These are phyloP conservation scores for Halichondria panicea DNA, from an alignment of 37 sponge, comb jelly and placozoan species.

Conservation along the genomic window DNA sequence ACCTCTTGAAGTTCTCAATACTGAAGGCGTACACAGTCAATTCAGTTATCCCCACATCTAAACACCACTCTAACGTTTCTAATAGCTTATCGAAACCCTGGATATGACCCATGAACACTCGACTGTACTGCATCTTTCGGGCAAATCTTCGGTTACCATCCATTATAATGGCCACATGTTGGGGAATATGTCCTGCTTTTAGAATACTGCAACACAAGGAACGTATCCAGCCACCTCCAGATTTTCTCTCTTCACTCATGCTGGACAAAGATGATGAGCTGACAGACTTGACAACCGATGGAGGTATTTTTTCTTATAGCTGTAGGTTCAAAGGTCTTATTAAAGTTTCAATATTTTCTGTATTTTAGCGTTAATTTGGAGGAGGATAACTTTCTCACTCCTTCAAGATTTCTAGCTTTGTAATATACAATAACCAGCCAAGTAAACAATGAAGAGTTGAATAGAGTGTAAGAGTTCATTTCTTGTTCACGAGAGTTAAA, in stretches of 20 bases:
- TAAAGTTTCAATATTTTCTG: no score
- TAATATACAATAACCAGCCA: no score
- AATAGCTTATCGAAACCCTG: conserved; percentile 94
- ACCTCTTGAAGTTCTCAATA: conserved; percentile 96
- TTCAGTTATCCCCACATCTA: conserved; percentile 85
- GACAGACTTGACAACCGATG: neutral
- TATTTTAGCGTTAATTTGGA: no score
- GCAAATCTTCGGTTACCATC: conserved; percentile 97
- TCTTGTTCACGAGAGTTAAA: no score
- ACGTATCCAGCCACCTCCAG: conserved; percentile 44
- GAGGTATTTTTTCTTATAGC: no score
- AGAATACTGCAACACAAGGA: conserved; percentile 60
- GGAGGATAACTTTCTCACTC: no score
- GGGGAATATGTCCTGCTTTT: conserved; percentile 67
- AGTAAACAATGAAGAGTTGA: no score
- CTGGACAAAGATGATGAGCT: neutral
- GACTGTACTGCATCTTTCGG: conserved; percentile 65
- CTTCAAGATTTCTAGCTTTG: no score
- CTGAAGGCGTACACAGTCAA: conserved; percentile 99
- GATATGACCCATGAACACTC: conserved; percentile 71
- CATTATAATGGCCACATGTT: conserved; percentile 97
- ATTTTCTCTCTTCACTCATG: conserved; percentile 16
- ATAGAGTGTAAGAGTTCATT: no score
- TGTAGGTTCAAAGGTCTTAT: no score
- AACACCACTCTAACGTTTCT: conserved; percentile 95